A percentile compares a stretch with the other conserved stretches of the same genome.
These are phyloP conservation scores for Burhinus oedicnemus DNA, from an alignment of 2,113 vertebrate species.

Conservation along the genomic window DNA sequence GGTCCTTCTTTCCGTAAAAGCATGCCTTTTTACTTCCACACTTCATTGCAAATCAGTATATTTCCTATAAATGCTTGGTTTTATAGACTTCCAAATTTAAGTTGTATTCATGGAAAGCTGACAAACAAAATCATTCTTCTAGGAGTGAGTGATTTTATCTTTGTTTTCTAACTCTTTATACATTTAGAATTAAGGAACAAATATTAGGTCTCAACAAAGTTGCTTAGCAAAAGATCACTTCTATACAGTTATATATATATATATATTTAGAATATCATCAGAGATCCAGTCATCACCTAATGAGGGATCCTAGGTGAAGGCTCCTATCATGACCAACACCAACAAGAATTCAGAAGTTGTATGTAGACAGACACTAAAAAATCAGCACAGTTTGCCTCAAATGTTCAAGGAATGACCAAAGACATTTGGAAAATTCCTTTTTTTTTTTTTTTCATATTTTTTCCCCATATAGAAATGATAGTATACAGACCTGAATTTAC, in stretches of 20 bases:
- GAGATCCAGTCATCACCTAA: not conserved
- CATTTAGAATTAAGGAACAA: not conserved
- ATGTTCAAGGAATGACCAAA: not conserved
- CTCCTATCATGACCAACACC: not conserved
- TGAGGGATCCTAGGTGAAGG: not conserved
- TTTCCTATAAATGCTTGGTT: not conserved
- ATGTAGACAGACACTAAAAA: not conserved
- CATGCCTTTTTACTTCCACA: not conserved
- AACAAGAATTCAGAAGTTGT: not conserved
- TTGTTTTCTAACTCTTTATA: not conserved
- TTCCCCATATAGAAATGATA: not conserved
- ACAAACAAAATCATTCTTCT: not conserved
- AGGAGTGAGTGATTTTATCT: not conserved
- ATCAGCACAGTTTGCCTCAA: not conserved
- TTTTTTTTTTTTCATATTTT: not conserved
- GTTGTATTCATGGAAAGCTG: fast-evolving
- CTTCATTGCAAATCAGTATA: not conserved
- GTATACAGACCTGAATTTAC: not conserved
- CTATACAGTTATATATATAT: not conserved
- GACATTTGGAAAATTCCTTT: not conserved
- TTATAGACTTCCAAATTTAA: not conserved
- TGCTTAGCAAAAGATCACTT: not conserved
- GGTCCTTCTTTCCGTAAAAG: not conserved
- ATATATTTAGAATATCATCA: not conserved
- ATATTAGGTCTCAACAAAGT: not conserved